Conservation (phyloP, 2,888 invertebrate genomes). For the Cosmia pyralina region DNA sequence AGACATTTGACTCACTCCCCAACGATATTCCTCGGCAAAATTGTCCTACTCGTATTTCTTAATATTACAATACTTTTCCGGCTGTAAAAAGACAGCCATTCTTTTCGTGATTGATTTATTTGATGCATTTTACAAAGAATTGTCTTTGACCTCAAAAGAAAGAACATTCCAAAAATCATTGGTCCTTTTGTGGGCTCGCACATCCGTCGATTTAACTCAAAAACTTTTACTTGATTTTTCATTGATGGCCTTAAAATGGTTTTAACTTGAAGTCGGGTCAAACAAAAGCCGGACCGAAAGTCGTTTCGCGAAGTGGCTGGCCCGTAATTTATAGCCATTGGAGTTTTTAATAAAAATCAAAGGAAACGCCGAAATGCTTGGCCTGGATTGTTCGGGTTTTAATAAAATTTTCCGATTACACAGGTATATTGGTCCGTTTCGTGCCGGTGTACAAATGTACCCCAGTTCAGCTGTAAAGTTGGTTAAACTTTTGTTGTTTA, state of each 20-base stretch:
- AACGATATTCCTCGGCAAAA: background rate
- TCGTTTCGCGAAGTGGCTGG: slow-evolving; percentile 57
- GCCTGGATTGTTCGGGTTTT: slow-evolving; percentile 57
- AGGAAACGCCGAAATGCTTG: slow-evolving; percentile 43
- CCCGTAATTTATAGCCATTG: slow-evolving; percentile 64
- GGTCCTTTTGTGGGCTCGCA: slow-evolving; percentile 40
- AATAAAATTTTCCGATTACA: slow-evolving; percentile 56
- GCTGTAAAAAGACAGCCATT: slow-evolving; percentile 43
- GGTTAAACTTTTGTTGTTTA: slow-evolving; percentile 45
- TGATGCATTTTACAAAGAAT: slow-evolving; percentile 54
- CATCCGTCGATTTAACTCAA: slow-evolving; percentile 65
- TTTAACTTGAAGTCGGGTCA: slow-evolving; percentile 61
- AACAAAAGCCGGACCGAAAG: slow-evolving; percentile 63
- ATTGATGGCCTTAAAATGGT: slow-evolving; percentile 64
- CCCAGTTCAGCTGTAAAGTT: slow-evolving; percentile 35
- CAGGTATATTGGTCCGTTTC: slow-evolving; percentile 55
- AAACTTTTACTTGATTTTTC: slow-evolving; percentile 63
- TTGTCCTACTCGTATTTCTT: slow-evolving; percentile 25
- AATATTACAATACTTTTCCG: slow-evolving; percentile 27
- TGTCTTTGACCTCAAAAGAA: slow-evolving; percentile 31
- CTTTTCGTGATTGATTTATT: slow-evolving; percentile 54
- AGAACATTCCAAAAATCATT: slow-evolving; percentile 34
- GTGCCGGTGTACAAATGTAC: slow-evolving; percentile 28
- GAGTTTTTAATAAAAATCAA: slow-evolving; percentile 67
- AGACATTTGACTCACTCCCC: slow-evolving; percentile 1